A percentile compares a stretch with the other conserved stretches of the same genome.
Evolutionary conservation across 2,113 vertebrate species (phyloP).

Genomic region (Nerophis ophidion): DNA sequence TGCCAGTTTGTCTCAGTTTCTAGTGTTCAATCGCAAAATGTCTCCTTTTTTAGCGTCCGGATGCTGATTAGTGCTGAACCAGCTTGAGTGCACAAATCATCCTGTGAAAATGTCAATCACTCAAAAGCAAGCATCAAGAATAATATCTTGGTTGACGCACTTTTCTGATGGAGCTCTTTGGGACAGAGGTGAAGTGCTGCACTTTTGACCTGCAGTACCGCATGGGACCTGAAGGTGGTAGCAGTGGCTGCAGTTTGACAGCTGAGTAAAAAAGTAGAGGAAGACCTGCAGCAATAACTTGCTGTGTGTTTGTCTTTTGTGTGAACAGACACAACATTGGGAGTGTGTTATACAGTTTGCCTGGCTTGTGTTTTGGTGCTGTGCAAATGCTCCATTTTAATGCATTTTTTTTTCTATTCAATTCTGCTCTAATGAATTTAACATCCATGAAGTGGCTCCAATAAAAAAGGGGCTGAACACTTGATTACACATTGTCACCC

Average conservation of each 20-base stretch:
- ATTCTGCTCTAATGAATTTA: slow-evolving; percentile 1
- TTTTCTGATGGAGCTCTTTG: background rate
- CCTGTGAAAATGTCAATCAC: too few relatives aligned
- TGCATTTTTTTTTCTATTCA: background rate
- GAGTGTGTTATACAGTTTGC: background rate
- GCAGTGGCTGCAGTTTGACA: slow-evolving; percentile 78
- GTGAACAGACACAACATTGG: slow-evolving; percentile 15
- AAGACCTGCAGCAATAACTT: slow-evolving; percentile 23
- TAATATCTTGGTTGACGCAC: too few relatives aligned
- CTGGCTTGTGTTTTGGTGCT: background rate
- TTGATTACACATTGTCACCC: slow-evolving; percentile 54
- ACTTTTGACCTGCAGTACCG: slow-evolving; percentile 25
- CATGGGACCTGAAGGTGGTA: slow-evolving; percentile 80
- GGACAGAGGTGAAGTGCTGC: background rate
- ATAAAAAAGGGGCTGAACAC: slow-evolving; percentile 23
- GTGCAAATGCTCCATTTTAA: background rate
- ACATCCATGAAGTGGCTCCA: slow-evolving; percentile 3
- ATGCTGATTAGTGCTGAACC: too few relatives aligned
- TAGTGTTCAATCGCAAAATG: background rate
- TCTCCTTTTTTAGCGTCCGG: too few relatives aligned
- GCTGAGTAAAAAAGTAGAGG: slow-evolving; percentile 9
- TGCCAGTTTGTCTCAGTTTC: slow-evolving; percentile 28
- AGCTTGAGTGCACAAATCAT: too few relatives aligned
- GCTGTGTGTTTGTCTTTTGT: slow-evolving; percentile 24
- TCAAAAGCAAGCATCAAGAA: too few relatives aligned